A percentile compares a stretch with the other conserved stretches of the same genome.
Evolutionary conservation across 2,888 invertebrate genomes (phyloP).

Genomic region (Phragmatobia fuliginosa): DNA sequence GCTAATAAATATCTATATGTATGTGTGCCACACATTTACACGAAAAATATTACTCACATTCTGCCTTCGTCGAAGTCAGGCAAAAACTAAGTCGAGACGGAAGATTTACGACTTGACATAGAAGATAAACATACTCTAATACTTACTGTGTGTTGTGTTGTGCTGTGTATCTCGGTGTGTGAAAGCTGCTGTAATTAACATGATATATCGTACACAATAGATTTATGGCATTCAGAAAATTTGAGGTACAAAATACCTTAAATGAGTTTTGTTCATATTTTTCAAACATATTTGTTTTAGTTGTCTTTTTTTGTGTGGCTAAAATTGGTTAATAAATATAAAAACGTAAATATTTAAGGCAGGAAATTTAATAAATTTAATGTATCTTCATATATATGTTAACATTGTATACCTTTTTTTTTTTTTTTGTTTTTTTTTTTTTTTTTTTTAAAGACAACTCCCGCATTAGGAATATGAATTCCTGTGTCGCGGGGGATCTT

Average conservation of each 20-base stretch:
- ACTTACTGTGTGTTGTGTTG: slow-evolving; percentile 5
- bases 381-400: too few relatives aligned
- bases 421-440: too few relatives aligned
- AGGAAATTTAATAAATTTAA: too few relatives aligned
- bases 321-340: too few relatives aligned
- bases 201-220: slow-evolving; percentile 4
- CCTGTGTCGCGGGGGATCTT: too few relatives aligned
- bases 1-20: neutral
- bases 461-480: too few relatives aligned
- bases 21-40: slow-evolving; percentile 23
- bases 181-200: slow-evolving; percentile 9
- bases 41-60: slow-evolving; percentile 43
- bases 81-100: slow-evolving; percentile 43
- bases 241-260: neutral
- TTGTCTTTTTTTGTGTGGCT: too few relatives aligned
- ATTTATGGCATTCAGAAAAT: slow-evolving; percentile 11
- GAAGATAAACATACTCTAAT: slow-evolving; percentile 29
- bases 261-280: neutral
- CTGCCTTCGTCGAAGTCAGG: slow-evolving; percentile 43
- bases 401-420: too few relatives aligned
- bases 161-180: slow-evolving; percentile 2
- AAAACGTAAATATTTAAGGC: too few relatives aligned
- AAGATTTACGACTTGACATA: slow-evolving; percentile 46
- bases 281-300: too few relatives aligned
- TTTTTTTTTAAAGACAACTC: too few relatives aligned